Conservation (phyloP, 2,797 vertebrate genomes). For the Limosa lapponica region DNA sequence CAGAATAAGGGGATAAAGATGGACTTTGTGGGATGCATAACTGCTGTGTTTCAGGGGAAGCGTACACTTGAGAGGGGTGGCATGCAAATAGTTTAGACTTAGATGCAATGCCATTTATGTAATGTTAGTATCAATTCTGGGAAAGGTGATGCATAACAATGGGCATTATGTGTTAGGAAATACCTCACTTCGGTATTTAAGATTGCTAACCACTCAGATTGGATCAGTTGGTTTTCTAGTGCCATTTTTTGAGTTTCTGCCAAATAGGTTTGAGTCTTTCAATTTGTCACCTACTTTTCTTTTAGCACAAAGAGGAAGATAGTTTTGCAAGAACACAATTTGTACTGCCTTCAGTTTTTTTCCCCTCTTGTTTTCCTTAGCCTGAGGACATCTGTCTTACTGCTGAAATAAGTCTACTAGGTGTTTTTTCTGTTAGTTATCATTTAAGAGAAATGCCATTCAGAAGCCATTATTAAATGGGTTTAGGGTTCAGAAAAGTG, state of each 20-base stretch:
- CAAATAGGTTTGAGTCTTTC: neutral
- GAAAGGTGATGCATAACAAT: neutral
- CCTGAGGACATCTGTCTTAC: neutral
- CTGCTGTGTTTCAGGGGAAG: neutral
- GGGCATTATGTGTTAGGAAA: neutral
- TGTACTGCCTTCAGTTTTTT: neutral
- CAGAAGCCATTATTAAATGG: neutral
- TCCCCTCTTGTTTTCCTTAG: neutral
- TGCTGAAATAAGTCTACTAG: neutral
- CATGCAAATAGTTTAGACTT: neutral
- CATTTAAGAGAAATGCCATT: neutral
- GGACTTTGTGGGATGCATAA: fast-evolving
- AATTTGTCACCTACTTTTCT: neutral
- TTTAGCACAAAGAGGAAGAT: neutral
- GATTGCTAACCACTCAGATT: neutral
- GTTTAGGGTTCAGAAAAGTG: neutral
- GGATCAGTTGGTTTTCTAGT: neutral
- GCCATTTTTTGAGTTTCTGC: neutral
- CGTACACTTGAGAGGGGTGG: neutral
- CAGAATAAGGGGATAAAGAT: neutral
- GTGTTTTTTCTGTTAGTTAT: neutral
- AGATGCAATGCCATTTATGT: neutral
- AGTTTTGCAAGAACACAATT: neutral
- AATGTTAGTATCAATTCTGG: neutral
- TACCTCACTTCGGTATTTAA: neutral